A percentile compares a stretch with the other conserved stretches of the same genome.
phyloP scores from a whole-genome alignment of 1,140 invertebrate genomes.

The Acromyrmex charruanus region DNA sequence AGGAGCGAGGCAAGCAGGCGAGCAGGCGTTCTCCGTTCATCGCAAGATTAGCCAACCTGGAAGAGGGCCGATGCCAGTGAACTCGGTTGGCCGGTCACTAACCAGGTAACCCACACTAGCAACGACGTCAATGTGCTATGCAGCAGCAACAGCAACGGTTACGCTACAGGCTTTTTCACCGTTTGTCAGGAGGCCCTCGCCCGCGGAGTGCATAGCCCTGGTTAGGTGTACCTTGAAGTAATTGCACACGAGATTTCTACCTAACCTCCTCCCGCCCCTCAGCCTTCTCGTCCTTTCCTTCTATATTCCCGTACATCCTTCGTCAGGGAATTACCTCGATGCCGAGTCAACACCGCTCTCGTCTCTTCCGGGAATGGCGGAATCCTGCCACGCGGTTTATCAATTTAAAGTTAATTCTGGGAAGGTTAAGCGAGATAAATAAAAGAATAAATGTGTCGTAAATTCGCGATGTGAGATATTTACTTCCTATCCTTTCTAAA shows the following conservation, averaged over 20 bases:
- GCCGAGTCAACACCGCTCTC: slow-evolving; percentile 35
- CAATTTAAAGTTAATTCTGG: slow-evolving; percentile 28
- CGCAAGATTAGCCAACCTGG: slow-evolving; percentile 85
- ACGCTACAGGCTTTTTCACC: slow-evolving; percentile 85
- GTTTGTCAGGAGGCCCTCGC: slow-evolving; percentile 76
- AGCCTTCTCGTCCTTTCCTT: slow-evolving; percentile 51
- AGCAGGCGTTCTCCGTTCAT: slow-evolving; percentile 70
- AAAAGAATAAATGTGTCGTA: neutral
- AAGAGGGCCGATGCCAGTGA: slow-evolving; percentile 86
- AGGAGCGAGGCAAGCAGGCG: slow-evolving; percentile 52
- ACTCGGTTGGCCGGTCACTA: slow-evolving; percentile 87
- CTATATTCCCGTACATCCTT: slow-evolving; percentile 53
- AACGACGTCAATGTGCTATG: slow-evolving; percentile 79
- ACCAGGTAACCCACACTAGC: slow-evolving; percentile 87
- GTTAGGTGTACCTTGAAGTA: slow-evolving; percentile 64
- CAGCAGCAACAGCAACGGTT: slow-evolving; percentile 82
- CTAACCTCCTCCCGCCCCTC: slow-evolving; percentile 42
- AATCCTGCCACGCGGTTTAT: slow-evolving; percentile 26
- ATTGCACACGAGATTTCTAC: slow-evolving; percentile 59
- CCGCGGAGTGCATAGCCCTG: slow-evolving; percentile 51
- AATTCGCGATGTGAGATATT: neutral
- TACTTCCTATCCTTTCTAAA: neutral
- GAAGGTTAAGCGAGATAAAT: neutral
- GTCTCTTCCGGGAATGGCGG: slow-evolving; percentile 61
- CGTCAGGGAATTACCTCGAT: slow-evolving; percentile 14